Evolutionary conservation across 2,113 vertebrate genomes (phyloP), one percentile per base, ranked within the genome.

Genomic region (Catagonus wagneri): DNA sequence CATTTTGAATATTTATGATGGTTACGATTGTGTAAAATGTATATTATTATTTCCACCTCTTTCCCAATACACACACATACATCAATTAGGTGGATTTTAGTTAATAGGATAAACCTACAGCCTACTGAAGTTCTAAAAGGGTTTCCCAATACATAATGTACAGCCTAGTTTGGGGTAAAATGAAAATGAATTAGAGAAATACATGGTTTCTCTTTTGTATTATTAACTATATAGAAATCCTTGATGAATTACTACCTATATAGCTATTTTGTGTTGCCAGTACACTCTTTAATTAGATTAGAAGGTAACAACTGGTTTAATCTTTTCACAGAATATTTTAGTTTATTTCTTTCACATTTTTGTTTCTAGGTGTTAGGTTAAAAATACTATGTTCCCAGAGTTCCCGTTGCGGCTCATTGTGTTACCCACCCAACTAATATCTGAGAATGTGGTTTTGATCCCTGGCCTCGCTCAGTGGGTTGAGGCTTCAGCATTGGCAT

Each of bases 301-400:
- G 29, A 86, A 78, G 69, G 7, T 85, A 89, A 58, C 10, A 74
- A 44, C 32, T 69, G 54, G 3, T 91, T 74, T 89, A 85, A 84
- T 86, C 19, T 63, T 96, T 91, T 72, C 22, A 36, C 63, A 69
- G 65, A 75, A 83, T 4, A 50, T 74, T 90, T 94, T 72, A 75
- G 7, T 86, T 95, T 75, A 34, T 78, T 93, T 95, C 36, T 63
- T 97, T 89, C 39, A 44, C 69, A 60, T 79, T 89, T 96, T 94
- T 83, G 52, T 96, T 88, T 83, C 27, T 20, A 54, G 19, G 52
- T 91, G 65, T 83, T 86, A 76, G 72, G 61, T 71, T 72, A 52
- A 94, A 95, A 95, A 32, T 44, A 36, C 39, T 74, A 12, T 65
- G 32, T 86, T 39, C 11, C 65, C 44, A 44, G 44, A 44, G 44